These are phyloP conservation scores for Furcifer pardalis DNA, from an alignment of 2,797 vertebrate species.

Conservation along the genomic window DNA sequence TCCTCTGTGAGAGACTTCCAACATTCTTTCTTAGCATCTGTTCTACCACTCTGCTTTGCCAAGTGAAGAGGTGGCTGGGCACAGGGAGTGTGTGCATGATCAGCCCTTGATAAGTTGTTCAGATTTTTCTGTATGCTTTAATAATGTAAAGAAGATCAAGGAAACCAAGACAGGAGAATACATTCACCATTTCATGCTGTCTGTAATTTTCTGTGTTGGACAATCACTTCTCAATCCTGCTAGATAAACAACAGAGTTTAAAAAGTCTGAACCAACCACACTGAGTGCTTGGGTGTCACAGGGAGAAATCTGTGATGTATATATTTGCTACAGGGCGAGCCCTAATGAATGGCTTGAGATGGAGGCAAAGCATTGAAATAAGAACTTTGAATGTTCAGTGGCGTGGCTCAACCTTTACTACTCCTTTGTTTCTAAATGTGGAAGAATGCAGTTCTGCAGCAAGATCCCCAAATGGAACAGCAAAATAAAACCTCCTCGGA, in stretches of 20 bases:
- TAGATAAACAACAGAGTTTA: neutral
- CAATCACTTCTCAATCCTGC: neutral
- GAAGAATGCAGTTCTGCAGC: neutral
- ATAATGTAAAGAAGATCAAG: neutral
- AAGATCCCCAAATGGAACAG: neutral
- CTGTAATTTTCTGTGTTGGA: neutral
- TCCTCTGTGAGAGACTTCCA: too few species aligned
- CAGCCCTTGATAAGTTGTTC: neutral
- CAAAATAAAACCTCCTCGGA: neutral
- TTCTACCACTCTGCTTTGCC: neutral
- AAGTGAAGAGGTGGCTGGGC: neutral
- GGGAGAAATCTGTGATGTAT: neutral
- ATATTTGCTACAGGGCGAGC: neutral
- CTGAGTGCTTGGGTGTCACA: neutral
- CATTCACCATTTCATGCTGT: neutral
- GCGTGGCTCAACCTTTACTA: too few species aligned
- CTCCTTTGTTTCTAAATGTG: neutral
- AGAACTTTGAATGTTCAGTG: neutral
- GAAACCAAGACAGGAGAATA: neutral
- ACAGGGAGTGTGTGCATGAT: neutral
- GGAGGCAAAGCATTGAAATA: neutral
- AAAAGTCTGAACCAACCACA: neutral
- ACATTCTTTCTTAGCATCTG: too few species aligned
- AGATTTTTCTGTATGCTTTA: neutral
- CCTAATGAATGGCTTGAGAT: neutral